A percentile compares a stretch with the other conserved stretches of the same genome.
These are phyloP conservation scores for Zoroaster sp. DNA, from an alignment of 53 echinoderm and acorn worm genomes.

Conservation along the genomic window DNA sequence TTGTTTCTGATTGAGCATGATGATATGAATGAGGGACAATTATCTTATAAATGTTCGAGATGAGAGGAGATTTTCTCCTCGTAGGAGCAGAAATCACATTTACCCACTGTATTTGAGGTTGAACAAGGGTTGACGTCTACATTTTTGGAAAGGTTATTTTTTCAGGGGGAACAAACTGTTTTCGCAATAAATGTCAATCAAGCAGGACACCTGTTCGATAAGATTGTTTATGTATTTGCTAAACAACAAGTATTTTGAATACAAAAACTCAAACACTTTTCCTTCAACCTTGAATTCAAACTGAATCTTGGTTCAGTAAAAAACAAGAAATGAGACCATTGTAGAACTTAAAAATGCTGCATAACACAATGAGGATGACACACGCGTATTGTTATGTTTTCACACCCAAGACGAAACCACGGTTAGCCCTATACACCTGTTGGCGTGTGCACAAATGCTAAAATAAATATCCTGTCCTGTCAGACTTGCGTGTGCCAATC, in stretches of 20 bases:
- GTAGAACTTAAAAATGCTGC: neutral
- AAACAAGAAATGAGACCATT: neutral
- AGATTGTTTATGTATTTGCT: neutral
- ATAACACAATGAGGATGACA: neutral
- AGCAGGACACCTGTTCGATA: neutral
- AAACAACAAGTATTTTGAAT: neutral
- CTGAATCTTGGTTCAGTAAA: neutral
- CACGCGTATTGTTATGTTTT: conserved; percentile 23
- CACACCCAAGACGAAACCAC: neutral
- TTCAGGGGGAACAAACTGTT: neutral
- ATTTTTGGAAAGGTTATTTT: neutral
- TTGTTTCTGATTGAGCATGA: neutral
- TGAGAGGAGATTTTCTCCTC: too few relatives aligned
- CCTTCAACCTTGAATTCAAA: neutral
- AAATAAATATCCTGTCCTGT: neutral
- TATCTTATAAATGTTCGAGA: too few relatives aligned
- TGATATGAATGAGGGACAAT: too few relatives aligned
- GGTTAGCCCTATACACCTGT: conserved; percentile 13
- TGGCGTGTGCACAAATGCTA: conserved; percentile 1
- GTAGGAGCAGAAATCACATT: neutral
- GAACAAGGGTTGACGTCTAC: neutral
- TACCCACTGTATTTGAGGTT: neutral
- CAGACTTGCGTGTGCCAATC: conserved; percentile 17
- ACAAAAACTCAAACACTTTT: neutral
- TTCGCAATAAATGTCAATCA: neutral